Conservation (phyloP, 1,140 invertebrate genomes). For the Maniola jurtina region DNA sequence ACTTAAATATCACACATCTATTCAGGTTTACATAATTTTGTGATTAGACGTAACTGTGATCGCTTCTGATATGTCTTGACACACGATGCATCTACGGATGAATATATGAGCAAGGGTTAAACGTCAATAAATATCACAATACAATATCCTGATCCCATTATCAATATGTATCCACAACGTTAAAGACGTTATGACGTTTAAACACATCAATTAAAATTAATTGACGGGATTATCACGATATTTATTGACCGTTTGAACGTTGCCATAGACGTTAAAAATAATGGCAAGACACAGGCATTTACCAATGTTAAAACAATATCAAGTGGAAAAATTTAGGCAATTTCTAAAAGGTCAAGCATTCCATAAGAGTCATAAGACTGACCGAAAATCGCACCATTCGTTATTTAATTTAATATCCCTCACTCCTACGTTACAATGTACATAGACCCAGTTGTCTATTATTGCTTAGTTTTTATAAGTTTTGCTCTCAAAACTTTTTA, state of each 20-base stretch:
- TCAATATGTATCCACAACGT: too few relatives aligned
- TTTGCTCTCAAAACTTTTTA: conserved; percentile 74
- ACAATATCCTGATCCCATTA: too few relatives aligned
- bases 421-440: conserved; percentile 72
- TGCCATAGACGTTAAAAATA: conserved; percentile 22
- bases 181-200: too few relatives aligned
- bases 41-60: conserved; percentile 40
- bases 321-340: conserved; percentile 67
- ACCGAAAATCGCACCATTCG: conserved; percentile 75
- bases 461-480: conserved; percentile 79
- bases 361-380: conserved; percentile 56
- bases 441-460: conserved; percentile 75
- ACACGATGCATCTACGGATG: conserved; percentile 43
- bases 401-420: conserved; percentile 63
- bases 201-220: background rate
- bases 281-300: conserved; percentile 69
- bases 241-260: too few relatives aligned
- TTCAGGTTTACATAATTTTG: conserved; percentile 6
- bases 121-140: too few relatives aligned
- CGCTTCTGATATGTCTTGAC: conserved; percentile 72
- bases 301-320: conserved; percentile 67
- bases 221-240: too few relatives aligned
- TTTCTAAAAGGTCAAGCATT: conserved; percentile 52
- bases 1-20: conserved; percentile 7
- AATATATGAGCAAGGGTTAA: conserved; percentile 6